phyloP scores from a whole-genome alignment of 2,797 vertebrate species.

The Channallabes apus region DNA sequence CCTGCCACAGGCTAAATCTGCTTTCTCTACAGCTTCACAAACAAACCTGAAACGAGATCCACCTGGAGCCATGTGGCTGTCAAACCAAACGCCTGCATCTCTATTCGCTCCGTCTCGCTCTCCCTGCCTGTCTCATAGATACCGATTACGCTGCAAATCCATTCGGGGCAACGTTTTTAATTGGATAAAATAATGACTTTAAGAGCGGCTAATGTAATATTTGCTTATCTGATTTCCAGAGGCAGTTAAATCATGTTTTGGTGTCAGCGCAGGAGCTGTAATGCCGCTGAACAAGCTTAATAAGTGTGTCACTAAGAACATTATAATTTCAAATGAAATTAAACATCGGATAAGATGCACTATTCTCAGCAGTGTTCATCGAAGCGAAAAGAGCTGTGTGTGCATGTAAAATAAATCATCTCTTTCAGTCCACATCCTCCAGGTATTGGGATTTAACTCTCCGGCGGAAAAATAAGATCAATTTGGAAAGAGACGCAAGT shows the following conservation, averaged over 20 bases:
- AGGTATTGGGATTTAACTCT: background rate
- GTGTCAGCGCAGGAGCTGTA: constrained; percentile 26
- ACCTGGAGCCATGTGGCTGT: constrained; percentile 16
- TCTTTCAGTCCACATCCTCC: constrained; percentile 11
- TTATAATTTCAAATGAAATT: constrained; percentile 54
- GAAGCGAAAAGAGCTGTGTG: constrained; percentile 38
- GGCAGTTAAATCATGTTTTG: constrained; percentile 34
- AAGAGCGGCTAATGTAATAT: constrained; percentile 34
- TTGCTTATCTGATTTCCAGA: constrained; percentile 35
- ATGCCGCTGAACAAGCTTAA: constrained; percentile 33
- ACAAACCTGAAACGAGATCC: constrained; percentile 16
- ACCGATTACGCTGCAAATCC: constrained; percentile 20
- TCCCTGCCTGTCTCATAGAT: background rate
- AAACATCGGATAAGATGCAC: constrained; percentile 53
- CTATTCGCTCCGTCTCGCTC: background rate
- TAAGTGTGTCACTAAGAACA: constrained; percentile 38
- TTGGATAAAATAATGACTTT: constrained; percentile 41
- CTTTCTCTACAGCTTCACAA: constrained; percentile 31
- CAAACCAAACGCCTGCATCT: background rate
- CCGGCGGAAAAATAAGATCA: constrained; percentile 30
- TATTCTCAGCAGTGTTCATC: constrained; percentile 47
- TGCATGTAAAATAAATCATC: constrained; percentile 9
- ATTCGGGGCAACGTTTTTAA: constrained; percentile 31
- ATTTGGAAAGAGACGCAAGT: constrained; percentile 5
- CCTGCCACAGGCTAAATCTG: constrained; percentile 25